These are phyloP conservation scores for Lophotis ruficrista DNA, from an alignment of 2,113 vertebrate species.

Conservation along the genomic window DNA sequence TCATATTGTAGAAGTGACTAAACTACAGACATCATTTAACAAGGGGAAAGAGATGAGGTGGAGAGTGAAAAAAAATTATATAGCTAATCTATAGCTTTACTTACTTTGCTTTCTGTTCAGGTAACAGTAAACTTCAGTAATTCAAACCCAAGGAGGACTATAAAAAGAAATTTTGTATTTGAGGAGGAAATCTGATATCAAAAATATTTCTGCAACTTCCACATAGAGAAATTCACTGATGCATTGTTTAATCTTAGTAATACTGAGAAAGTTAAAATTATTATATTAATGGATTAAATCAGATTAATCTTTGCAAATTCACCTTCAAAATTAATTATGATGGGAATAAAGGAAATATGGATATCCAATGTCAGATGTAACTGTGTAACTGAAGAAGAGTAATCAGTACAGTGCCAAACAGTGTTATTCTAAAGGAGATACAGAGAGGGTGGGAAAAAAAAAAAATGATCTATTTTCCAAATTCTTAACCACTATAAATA, in stretches of 20 bases:
- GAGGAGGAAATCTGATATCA: neutral
- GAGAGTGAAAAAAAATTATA: neutral
- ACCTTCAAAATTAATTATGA: neutral
- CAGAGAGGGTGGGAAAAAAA: accelerated
- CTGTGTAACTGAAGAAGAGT: neutral
- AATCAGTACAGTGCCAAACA: neutral
- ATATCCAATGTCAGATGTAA: neutral
- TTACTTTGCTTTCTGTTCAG: neutral
- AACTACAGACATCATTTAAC: neutral
- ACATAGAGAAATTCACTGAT: neutral
- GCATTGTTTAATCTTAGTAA: neutral
- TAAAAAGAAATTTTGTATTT: neutral
- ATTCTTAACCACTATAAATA: neutral
- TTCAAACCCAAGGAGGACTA: neutral
- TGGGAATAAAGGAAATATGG: neutral
- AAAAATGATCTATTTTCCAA: neutral
- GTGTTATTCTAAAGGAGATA: neutral
- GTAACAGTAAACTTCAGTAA: neutral
- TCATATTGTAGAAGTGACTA: neutral
- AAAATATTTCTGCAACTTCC: neutral
- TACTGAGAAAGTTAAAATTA: neutral
- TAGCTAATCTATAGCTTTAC: neutral
- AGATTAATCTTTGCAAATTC: neutral
- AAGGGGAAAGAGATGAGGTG: neutral
- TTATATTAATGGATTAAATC: neutral